Evolutionary conservation across 2,888 invertebrate genomes (phyloP).

Genomic region (Epicampocera succincta): DNA sequence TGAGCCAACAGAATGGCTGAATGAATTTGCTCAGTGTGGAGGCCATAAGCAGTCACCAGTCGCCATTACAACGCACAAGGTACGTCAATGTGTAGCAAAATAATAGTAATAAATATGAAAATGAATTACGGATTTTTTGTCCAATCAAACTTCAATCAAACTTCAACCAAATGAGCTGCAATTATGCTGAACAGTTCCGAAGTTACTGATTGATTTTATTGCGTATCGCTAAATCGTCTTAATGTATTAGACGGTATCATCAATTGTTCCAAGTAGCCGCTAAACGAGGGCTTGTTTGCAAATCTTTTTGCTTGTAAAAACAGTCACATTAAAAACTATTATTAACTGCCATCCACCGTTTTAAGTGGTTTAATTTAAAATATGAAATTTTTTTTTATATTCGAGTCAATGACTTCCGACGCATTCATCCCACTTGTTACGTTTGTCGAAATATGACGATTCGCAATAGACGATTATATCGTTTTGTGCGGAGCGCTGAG

Average conservation of each 20-base stretch:
- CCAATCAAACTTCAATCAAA: background rate
- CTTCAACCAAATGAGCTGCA: background rate
- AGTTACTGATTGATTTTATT: background rate
- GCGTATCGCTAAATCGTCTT: background rate
- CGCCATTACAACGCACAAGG: conserved; percentile 73
- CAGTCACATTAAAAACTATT: too few relatives aligned
- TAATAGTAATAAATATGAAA: background rate
- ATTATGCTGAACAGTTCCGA: background rate
- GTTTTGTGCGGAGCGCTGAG: too few relatives aligned
- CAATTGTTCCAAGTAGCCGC: background rate
- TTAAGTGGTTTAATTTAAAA: too few relatives aligned
- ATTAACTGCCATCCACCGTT: too few relatives aligned
- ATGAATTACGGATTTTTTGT: background rate
- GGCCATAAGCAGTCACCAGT: conserved; percentile 86
- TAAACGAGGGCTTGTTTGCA: background rate
- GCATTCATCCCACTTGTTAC: too few relatives aligned
- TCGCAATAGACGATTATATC: too few relatives aligned
- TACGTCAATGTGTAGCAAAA: conserved; percentile 62
- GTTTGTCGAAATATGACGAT: too few relatives aligned
- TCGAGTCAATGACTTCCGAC: too few relatives aligned
- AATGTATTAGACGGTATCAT: background rate
- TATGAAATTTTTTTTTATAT: too few relatives aligned
- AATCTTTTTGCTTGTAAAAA: too few relatives aligned
- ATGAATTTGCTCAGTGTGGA: conserved; percentile 84
- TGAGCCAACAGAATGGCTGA: conserved; percentile 82